Evolutionary conservation across 92 coral and sea anemone species (phyloP), one percentile per base, ranked within the genome.

Genomic region (Virgularia gustaviana): DNA sequence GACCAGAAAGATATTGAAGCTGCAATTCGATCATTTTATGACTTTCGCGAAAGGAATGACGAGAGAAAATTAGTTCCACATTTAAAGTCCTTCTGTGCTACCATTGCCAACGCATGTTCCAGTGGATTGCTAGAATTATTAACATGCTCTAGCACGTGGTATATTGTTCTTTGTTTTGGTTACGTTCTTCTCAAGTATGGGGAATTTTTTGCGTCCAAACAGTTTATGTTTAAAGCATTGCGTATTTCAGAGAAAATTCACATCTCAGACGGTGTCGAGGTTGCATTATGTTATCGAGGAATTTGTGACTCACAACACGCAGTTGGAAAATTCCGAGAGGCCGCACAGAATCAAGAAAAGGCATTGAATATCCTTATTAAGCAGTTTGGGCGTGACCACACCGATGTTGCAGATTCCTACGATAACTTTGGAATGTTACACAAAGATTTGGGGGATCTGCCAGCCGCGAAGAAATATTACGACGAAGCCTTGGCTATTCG

Each of bases 51-150:
- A 23, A 47, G 28, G 70, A 39, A 9, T 63, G 83, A 29, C 43
- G 56, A 55, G 20, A 51, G 32, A 24, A 11, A 27, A 5, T 49
- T 70, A 30, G 52, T 70, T 1, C 62, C 75, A 44, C 75, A 70
- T 25, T 43, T 70, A 3, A 70, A 70, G 34, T 58, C 37, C 16
- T 31, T 70, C 27, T n/a, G 28, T 32, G 25, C 29, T 15, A 18
- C 23, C 15, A 31, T 28, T 58, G 49, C 45, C 27, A 70, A 28
- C 39, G 24, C 37, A 22, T 45, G 30, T 38, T 36, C 75, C 30
- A 30, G 25, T 6, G 6, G 27, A 6, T 37, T 49, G 5, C 16
- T 25, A 49, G 52, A 70, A 49, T 27, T 36, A 0, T 16, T 12
- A 28, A 39, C 27, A 29, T 18, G 7, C 6, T 43, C 32, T 6